phyloP scores from a whole-genome alignment of 1,140 invertebrate species.

The Lineus longissimus region DNA sequence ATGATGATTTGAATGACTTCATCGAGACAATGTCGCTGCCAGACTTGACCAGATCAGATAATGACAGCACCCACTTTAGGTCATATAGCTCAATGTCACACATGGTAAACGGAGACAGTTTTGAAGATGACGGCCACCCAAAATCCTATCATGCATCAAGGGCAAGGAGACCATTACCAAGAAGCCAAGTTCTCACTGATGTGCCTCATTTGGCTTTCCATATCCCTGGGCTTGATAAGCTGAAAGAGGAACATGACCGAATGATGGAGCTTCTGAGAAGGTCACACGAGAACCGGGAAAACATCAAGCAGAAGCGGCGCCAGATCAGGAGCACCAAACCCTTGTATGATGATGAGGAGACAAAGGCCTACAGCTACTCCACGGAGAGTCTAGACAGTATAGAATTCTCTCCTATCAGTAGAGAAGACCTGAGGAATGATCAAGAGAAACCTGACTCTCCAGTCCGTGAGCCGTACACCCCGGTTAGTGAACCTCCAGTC shows the following conservation, averaged over 20 bases:
- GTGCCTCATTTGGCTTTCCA: background rate
- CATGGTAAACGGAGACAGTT: no score
- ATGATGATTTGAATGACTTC: background rate
- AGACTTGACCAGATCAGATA: background rate
- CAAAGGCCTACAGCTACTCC: background rate
- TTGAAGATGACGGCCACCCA: no score
- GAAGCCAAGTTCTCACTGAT: no score
- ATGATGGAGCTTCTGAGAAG: slow-evolving; percentile 32
- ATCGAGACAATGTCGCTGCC: slow-evolving; percentile 1
- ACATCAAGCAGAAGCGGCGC: slow-evolving; percentile 1
- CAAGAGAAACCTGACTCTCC: background rate
- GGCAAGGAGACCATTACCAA: no score
- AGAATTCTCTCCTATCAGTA: background rate
- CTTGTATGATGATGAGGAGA: background rate
- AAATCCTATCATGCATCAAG: no score
- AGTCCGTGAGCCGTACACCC: no score
- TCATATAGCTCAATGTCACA: no score
- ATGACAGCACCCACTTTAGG: background rate
- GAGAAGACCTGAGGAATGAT: background rate
- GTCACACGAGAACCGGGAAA: slow-evolving; percentile 9
- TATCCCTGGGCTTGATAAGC: slow-evolving; percentile 27
- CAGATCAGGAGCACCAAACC: background rate
- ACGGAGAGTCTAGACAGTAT: background rate
- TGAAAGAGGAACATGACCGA: slow-evolving; percentile 34
- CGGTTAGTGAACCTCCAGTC: no score